Evolutionary conservation across 2,113 vertebrate species (phyloP), one percentile per base, ranked within the genome.

Genomic region (Cyphomyrus discorhynchus): DNA sequence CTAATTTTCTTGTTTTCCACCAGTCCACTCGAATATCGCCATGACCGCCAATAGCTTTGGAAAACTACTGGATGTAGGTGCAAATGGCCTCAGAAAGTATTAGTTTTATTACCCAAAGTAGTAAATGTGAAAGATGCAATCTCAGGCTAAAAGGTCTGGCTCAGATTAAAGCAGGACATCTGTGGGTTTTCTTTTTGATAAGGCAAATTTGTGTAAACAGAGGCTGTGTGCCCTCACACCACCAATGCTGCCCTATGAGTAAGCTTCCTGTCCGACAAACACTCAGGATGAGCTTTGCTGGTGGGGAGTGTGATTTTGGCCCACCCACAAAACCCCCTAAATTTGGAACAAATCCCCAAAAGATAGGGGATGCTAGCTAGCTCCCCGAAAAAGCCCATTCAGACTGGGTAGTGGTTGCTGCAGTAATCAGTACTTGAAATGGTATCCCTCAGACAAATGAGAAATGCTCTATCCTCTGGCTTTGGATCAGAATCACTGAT

Each of bases 401-500:
- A 80, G 87, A 66, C 62, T 77, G 10, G 89, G 56, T 84, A 89
- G 46, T 86, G 13, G 31, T 39, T 74, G 70, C 90, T 77, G 31
- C 50, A 87, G 88, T 50, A 80, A 88, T 24, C 66, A 42, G 27
- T 66, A 35, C 52, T 88, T 91, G 47, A 66, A 87, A 91, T 89
- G 53, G 90, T 87, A 89, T 90, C 49, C 87, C 47, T 91, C 1
- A 91, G 91, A 89, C 42, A 31, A 87, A 39, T 39, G 11, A 77
- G 70, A 39, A 77, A 15, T 39, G 70, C 31, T 35, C 35, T 39
- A 24, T 89, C 74, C 77, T 10, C 85, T 86, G 83, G 89, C 49
- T 82, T 39, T 27, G 56, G 52, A 89, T 42, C 77, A 53, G 66
- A 86, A 47, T 19, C 17, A 47, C 8, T 58, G 47, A 47, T 49